Base-by-base conservation (phyloP, 2,888 invertebrate genomes). In the Catocala nupta region DNA sequence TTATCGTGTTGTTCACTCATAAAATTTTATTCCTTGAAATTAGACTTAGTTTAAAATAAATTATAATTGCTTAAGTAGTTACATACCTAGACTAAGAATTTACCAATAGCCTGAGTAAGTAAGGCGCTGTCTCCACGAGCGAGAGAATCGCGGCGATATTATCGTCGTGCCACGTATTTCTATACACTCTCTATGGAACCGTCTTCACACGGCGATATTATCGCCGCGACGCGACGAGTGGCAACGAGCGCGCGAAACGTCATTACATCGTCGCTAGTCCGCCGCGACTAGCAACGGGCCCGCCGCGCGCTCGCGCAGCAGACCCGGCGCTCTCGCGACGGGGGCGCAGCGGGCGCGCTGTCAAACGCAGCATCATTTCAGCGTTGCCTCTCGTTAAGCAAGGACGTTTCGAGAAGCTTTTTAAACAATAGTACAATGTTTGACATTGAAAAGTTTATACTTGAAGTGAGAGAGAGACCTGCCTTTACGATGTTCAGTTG, bases 381-480 rank as follows among this genome's bases (percentile, higher is more conserved):
- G 54, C 57, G 39, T 64, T 51, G 55, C 55, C 59, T 59, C 63
- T 53, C 62, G 59, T 56, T 39, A 62, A 54, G 60, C 60, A 65
- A 65, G 33, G 59, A 64, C 60, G 45, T 61, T 63, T 57, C 55
- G 13, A 57, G 39, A 63, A 66, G 59, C 33, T 66, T 66, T 66
- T 63, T 63, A 66, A 53, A 53, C 53, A 53, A 53, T 53, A 64
- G 64, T 65, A 70, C 70, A 70, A 65, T 70, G 67, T 67, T 67
- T 65, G 62, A 70, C 63, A 70, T 65, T 67, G 67, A 67, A 65
- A 67, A 67, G 62, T 70, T 67, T 70, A 71, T 68, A 33, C 65
- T 68, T 71, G 65, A 71, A 71, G 70, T 71, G 16, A 16, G 68
- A 68, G 65, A 68, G 68, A 63, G 68, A 68, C 68, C 65, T 65